Percentiles rank a stretch among this genome's conserved stretches.
phyloP scores from a whole-genome alignment of 2,113 vertebrate genomes.

The Toxotes jaculatrix region DNA sequence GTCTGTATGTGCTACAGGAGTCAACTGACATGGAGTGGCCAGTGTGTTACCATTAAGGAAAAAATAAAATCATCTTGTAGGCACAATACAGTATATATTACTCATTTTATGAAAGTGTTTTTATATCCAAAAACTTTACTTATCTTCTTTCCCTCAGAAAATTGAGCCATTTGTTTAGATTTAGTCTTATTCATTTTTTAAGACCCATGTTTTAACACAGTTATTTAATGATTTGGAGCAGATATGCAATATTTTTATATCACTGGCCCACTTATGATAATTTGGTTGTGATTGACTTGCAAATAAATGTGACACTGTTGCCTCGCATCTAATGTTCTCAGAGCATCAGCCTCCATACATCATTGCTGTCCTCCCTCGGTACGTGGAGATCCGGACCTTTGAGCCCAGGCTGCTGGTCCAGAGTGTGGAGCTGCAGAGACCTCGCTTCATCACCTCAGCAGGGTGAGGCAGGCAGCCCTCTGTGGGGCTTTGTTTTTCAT shows the following conservation, averaged over 20 bases:
- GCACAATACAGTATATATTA: background rate
- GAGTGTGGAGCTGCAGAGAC: conserved; percentile 96
- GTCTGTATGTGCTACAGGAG: background rate
- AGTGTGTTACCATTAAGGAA: no score
- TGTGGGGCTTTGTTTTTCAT: background rate
- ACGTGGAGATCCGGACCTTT: conserved; percentile 96
- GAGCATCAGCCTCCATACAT: conserved; percentile 98
- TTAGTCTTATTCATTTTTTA: background rate
- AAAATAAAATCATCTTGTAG: no score
- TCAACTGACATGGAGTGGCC: background rate
- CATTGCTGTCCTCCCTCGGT: conserved; percentile 94
- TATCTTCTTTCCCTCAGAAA: background rate
- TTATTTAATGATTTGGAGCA: background rate
- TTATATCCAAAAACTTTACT: background rate
- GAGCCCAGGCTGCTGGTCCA: conserved; percentile 96
- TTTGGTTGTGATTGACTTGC: background rate
- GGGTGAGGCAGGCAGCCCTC: conserved; percentile 83
- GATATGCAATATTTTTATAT: background rate
- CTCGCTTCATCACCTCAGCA: conserved; percentile 95
- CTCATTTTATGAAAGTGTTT: background rate
- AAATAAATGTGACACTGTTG: background rate
- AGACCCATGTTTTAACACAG: background rate
- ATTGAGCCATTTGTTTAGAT: background rate
- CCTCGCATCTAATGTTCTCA: conserved; percentile 56
- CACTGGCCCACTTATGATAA: background rate